These are phyloP conservation scores for Epizoanthus illoricatus DNA, from an alignment of 92 coral and sea anemone genomes.

Conservation along the genomic window DNA sequence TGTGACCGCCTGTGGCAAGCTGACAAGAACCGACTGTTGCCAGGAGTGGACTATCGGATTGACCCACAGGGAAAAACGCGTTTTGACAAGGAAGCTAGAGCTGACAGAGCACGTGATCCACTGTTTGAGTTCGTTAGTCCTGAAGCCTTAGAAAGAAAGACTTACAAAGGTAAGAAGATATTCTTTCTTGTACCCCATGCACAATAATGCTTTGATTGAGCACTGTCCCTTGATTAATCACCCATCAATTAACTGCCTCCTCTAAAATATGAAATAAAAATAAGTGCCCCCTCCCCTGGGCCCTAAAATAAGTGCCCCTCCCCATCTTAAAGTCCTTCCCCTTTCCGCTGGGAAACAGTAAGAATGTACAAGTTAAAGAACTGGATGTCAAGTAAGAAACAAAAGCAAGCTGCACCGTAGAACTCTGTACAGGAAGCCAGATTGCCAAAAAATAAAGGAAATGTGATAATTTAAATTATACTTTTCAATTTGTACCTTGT, in stretches of 20 bases:
- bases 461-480: too few species aligned
- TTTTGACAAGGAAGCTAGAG: slow-evolving; percentile 54
- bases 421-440: too few species aligned
- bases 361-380: too few species aligned
- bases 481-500: background rate
- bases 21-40: slow-evolving; percentile 79
- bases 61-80: slow-evolving; percentile 94
- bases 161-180: slow-evolving; percentile 64
- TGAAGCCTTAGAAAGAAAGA: slow-evolving; percentile 62
- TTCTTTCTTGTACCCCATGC: background rate
- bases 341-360: background rate
- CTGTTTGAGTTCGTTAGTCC: slow-evolving; percentile 77
- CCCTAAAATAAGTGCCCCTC: too few species aligned
- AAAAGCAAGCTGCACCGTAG: too few species aligned
- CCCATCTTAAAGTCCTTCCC: too few species aligned
- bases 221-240: too few species aligned
- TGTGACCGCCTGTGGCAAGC: slow-evolving; percentile 90
- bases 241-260: too few species aligned
- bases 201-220: background rate
- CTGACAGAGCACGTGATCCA: slow-evolving; percentile 81
- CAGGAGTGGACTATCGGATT: slow-evolving; percentile 79
- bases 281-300: too few species aligned
- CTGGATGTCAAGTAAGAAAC: too few species aligned
- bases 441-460: background rate
- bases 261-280: too few species aligned